A percentile compares a stretch with the other conserved stretches of the same genome.
phyloP scores from a whole-genome alignment of 2,888 invertebrate species.

The Lithophane leautieri region DNA sequence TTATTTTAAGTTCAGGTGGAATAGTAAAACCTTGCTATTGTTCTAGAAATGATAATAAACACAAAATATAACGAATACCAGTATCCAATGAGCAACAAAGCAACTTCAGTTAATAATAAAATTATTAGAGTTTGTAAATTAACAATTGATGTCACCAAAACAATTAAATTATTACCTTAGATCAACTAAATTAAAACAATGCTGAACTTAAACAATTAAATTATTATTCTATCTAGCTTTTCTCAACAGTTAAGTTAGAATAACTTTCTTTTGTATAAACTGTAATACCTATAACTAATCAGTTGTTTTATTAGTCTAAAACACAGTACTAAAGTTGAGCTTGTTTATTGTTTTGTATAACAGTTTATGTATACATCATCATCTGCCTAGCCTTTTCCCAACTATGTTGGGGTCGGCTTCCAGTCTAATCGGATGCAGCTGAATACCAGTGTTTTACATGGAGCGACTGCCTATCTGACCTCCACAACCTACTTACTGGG shows the following conservation, averaged over 20 bases:
- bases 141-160: conserved; percentile 9
- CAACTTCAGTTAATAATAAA: background rate
- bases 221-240: conserved; percentile 19
- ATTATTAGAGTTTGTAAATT: background rate
- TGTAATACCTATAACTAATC: background rate
- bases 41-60: background rate
- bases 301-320: background rate
- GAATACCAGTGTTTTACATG: too few relatives aligned
- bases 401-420: too few relatives aligned
- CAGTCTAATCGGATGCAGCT: too few relatives aligned
- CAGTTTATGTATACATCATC: too few relatives aligned
- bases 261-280: conserved; percentile 16
- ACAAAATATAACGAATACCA: too few relatives aligned
- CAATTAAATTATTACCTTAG: conserved; percentile 11
- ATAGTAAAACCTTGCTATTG: conserved; percentile 3
- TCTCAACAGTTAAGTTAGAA: conserved; percentile 1
- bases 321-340: background rate
- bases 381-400: too few relatives aligned
- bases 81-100: background rate
- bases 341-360: too few relatives aligned
- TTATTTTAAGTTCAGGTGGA: conserved; percentile 15
- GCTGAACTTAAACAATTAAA: conserved; percentile 14
- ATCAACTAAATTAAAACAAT: conserved; percentile 3
- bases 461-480: too few relatives aligned
- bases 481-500: too few relatives aligned